These are phyloP conservation scores for Cabera pusaria DNA, from an alignment of 2,888 invertebrate genomes.

Conservation along the genomic window DNA sequence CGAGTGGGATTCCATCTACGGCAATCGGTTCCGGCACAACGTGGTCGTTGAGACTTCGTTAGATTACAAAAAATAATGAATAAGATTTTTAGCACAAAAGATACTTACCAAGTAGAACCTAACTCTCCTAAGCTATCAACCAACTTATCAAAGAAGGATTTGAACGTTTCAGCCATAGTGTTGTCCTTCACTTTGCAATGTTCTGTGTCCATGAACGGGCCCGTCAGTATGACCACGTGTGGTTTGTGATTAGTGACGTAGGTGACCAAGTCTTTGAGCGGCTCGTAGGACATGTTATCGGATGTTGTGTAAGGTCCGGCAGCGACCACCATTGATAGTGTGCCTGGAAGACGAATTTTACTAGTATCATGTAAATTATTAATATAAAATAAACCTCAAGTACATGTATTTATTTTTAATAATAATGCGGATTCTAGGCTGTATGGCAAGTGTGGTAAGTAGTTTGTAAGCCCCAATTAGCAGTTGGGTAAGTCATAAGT, in stretches of 20 bases:
- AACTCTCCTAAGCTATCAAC: conserved; percentile 85
- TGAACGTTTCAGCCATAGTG: conserved; percentile 86
- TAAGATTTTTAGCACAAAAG: no score
- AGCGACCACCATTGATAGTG: conserved; percentile 88
- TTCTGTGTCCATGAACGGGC: conserved; percentile 91
- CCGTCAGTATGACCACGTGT: conserved; percentile 91
- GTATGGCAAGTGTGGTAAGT: no score
- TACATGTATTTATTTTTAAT: no score
- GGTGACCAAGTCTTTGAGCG: conserved; percentile 89
- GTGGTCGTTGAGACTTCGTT: no score
- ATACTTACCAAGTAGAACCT: conserved; percentile 77
- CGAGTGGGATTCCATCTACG: no score
- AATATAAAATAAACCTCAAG: no score
- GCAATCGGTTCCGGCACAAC: no score
- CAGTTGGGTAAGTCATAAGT: no score
- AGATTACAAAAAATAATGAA: no score
- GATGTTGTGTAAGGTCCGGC: conserved; percentile 93
- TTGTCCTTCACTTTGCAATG: conserved; percentile 86
- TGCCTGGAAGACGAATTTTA: conserved; percentile 63
- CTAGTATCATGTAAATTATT: no score
- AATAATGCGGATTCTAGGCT: no score
- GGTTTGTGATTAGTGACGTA: conserved; percentile 88
- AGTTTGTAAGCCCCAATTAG: no score
- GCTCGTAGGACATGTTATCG: conserved; percentile 91
- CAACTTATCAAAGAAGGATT: conserved; percentile 88